Base-by-base conservation (phyloP, 2,113 vertebrate genomes). In the Cebidichthys violaceus region DNA sequence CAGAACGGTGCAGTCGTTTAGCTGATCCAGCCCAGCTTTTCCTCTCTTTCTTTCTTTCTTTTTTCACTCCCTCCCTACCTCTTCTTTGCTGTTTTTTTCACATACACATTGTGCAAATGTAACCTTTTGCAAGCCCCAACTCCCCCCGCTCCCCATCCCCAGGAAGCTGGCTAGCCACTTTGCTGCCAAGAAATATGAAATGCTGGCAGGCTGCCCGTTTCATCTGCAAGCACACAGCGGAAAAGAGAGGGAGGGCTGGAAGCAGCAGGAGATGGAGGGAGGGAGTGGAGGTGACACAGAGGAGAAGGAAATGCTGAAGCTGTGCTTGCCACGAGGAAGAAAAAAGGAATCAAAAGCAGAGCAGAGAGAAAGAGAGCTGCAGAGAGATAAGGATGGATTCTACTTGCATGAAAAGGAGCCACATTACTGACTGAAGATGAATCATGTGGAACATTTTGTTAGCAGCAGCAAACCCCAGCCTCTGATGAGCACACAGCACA, bases 31-130 rank as follows among this genome's bases (percentile, higher is more conserved):
- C 92, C 92, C 77, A 84, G 85, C 81, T 88, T 90, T 88, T 74
- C 41, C 35, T 55, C 35, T 54, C 94, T 94, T 43, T 50, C 4
- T 77, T 81, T 90, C 86, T 60, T 96, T 95, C 94, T 94, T 43
- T 50, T 77, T 81, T 90, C 86, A 55, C 87, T 88, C 71, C 87
- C 86, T 90, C 88, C 85, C 88, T 88, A 81, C 86, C 85, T 87
- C 92, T 94, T 41, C 39, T 62, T 71, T 74, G 33, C 57, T 57
- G 92, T 90, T 86, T 94, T 95, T 96, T 96, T 95, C 95, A 94
- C 94, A 95, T 94, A 95, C 96, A 94, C 96, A 94, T 95, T 96
- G 96, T 96, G 96, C 96, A 97, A 97, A 97, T 97, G 96, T 96
- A 96, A 97, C 97, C 97, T 97, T 96, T 97, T 92, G 89, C 91